Evolutionary conservation across 1,140 invertebrate genomes (phyloP), one percentile per base, ranked within the genome.

Genomic region (Rhynchophorus ferrugineus): DNA sequence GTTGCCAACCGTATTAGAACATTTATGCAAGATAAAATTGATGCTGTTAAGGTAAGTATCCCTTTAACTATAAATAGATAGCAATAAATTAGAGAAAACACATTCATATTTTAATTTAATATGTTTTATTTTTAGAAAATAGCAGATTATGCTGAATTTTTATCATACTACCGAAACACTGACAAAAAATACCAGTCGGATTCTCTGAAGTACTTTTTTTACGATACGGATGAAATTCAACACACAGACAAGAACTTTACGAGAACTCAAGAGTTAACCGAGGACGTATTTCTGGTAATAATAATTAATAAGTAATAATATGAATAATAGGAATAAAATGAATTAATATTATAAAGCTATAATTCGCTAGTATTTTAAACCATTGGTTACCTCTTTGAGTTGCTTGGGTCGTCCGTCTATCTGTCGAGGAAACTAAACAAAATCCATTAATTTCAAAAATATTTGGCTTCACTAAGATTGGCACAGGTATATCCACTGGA

Each of bases 61-160:
- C n/a, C 41, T 43, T 17, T 36, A 14, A 3, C 6, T 21, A 7
- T 38, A 48, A 48, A 13, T 5, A 20, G n/a, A 14, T 44, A 18
- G 2, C 16, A 33, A 37, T 37, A 3, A 22, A 38, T 43, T 38
- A 38, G 14, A n/a, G 6, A 9, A n/a, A 8, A 13, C 14, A 37
- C 3, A 37, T n/a, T 41, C 5, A 19, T 41, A 16, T 41, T 41
- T 42, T 16, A 19, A 8, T 42, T 42, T 1, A 9, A 6, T 20
- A 42, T 3, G 33, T 13, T 54, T 14, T 54, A 24, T 50, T 49
- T 51, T 22, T 50, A 67, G 65, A 56, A 52, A 54, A 67, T 67
- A 11, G 59, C 60, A 0, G 58, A 64, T 22, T 60, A 63, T 48
- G 65, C 65, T 1, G 67, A 69, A 50, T 54, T 60, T 17, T 33